phyloP scores from a whole-genome alignment of 2,797 vertebrate species.

The Parauchenoglanis punctatus region DNA sequence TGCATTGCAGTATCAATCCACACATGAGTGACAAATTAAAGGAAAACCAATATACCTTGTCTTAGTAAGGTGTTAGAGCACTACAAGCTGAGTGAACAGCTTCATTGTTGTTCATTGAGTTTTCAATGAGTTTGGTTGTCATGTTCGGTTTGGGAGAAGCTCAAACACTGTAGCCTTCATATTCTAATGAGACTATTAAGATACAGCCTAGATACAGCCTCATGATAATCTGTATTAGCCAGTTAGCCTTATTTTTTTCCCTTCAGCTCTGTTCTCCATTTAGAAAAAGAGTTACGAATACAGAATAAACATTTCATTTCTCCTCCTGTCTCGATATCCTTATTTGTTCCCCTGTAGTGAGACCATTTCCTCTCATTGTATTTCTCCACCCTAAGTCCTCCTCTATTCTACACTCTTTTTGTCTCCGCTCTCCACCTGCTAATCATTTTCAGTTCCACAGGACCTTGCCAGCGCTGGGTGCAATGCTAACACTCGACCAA shows the following conservation, averaged over 20 bases:
- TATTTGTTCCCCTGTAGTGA: conserved; percentile 56
- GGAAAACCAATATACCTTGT: not conserved
- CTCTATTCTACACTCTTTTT: conserved; percentile 65
- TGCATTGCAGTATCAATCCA: not conserved
- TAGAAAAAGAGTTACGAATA: not conserved
- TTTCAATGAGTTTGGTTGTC: too few relatives aligned
- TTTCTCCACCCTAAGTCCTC: conserved; percentile 50
- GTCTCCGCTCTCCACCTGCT: conserved; percentile 61
- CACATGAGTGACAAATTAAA: not conserved
- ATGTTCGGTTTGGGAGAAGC: too few relatives aligned
- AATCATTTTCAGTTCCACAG: not conserved
- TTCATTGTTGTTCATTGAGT: not conserved
- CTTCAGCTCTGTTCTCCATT: not conserved
- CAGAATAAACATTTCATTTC: not conserved
- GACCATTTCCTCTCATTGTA: conserved; percentile 75
- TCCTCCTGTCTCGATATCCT: not conserved
- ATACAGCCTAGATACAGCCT: too few relatives aligned
- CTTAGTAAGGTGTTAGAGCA: not conserved
- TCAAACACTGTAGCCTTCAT: too few relatives aligned
- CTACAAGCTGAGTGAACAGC: not conserved
- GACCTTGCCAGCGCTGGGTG: not conserved
- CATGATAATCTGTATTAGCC: not conserved
- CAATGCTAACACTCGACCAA: conserved; percentile 58
- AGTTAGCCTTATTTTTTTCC: not conserved
- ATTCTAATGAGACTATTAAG: too few relatives aligned